Percentiles rank a stretch among this genome's conserved stretches.
These are phyloP conservation scores for Pampusana beccarii DNA, from an alignment of 2,113 vertebrate species.

Conservation along the genomic window DNA sequence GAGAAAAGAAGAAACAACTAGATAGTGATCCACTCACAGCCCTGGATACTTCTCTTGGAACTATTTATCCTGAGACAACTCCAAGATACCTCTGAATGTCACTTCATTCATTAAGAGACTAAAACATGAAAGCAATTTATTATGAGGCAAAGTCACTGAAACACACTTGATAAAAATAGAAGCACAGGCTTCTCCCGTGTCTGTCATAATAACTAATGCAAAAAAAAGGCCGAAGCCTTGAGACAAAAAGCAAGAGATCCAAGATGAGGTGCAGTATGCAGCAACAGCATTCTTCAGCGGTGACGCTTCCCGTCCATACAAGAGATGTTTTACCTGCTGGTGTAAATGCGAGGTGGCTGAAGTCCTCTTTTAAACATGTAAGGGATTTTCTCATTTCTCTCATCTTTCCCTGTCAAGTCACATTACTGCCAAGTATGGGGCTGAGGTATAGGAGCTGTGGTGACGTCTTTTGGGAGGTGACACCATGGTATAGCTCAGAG, in stretches of 20 bases:
- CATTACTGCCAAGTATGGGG: accelerated
- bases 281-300: background rate
- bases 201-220: background rate
- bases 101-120: background rate
- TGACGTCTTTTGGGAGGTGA: background rate
- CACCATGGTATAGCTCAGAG: accelerated
- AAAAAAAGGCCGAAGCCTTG: background rate
- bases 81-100: background rate
- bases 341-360: background rate
- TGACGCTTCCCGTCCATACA: background rate
- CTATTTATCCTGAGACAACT: background rate
- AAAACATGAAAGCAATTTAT: background rate
- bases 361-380: background rate
- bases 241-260: background rate
- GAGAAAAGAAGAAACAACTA: background rate
- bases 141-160: background rate
- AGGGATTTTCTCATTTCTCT: background rate
- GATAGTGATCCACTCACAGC: background rate
- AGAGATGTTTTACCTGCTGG: background rate
- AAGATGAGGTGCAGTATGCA: background rate
- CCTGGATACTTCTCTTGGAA: background rate
- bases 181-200: background rate
- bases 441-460: background rate
- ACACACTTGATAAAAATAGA: background rate
- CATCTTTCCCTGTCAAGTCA: background rate